Evolutionary conservation across 2,113 vertebrate species (phyloP).

Genomic region (Theristicus caerulescens): DNA sequence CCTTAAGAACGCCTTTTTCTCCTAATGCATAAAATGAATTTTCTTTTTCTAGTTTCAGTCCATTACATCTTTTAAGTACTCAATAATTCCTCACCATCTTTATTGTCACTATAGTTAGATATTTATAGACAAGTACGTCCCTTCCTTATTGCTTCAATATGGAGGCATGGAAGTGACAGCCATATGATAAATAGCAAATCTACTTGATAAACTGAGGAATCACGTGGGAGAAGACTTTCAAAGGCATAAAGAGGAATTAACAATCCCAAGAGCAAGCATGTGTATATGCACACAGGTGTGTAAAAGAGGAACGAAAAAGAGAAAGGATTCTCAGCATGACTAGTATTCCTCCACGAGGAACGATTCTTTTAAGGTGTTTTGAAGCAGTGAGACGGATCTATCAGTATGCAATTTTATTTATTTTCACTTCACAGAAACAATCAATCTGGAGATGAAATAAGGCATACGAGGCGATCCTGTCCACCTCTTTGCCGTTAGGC

Average conservation of each 20-base stretch:
- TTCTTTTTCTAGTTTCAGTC: background rate
- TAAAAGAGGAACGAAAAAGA: background rate
- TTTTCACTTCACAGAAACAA: background rate
- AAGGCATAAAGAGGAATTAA: background rate
- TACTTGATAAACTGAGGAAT: background rate
- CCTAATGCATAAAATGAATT: background rate
- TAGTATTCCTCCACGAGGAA: background rate
- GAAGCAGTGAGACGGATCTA: background rate
- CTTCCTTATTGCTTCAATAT: background rate
- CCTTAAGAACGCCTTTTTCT: background rate
- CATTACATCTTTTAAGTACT: background rate
- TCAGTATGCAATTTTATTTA: background rate
- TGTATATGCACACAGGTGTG: background rate
- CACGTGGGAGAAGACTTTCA: background rate
- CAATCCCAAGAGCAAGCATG: background rate
- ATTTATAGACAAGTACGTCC: background rate
- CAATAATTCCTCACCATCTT: background rate
- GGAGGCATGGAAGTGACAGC: background rate
- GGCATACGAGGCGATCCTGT: background rate
- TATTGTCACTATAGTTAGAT: background rate
- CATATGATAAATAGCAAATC: background rate
- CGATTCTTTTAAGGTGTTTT: background rate
- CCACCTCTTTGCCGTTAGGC: background rate
- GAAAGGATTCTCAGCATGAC: background rate
- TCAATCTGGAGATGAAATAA: background rate